Base-by-base conservation (phyloP, 2,888 invertebrate species). In the Atethmia centrago region DNA sequence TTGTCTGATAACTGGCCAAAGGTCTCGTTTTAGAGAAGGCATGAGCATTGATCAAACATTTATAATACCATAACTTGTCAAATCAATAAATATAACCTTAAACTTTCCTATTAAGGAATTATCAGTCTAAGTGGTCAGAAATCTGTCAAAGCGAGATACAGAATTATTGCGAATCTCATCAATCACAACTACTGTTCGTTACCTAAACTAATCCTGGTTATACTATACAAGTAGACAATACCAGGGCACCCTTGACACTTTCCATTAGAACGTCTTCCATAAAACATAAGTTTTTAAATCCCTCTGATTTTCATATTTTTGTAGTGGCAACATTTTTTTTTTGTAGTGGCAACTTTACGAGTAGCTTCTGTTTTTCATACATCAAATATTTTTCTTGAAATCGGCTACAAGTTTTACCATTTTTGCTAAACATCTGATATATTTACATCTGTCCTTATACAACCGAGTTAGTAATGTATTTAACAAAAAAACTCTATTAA, bases 241-340 rank as follows among this genome's bases (percentile, higher is more conserved):
- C 45, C 53, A 78, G 73, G 71, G 76, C 82, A 83, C 53, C 75
- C 69, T 62, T 63, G 40, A 71, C 55, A 77, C 42, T 80, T 71
- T 82, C 85, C 80, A 73, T 82, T 85, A 82, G 65, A 77, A 83
- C 16, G 88, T 88, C 88, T 87, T 88, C 87, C 87, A 87, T 86
- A 86, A 71, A 56, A 80, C 61, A 79, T 85, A 85, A 79, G 84
- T 77, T 83, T 81, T 64, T 40, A 75, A 56, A 71, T 42, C 65
- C 53, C 63, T 21, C 42, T 21, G n/a, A 49, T 40, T 40, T 65
- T 45, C 45, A 42, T 65, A 72, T 75, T 79, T 78, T 75, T 72
- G 47, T 58, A 58, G 56, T 66, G 71, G 72, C 72, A 81, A 78
- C 56, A 53, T 61, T 64, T 55, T 61, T 28, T 56, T 70, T 77